phyloP scores from a whole-genome alignment of 2,113 vertebrate genomes.

The Turdus rufiventris region DNA sequence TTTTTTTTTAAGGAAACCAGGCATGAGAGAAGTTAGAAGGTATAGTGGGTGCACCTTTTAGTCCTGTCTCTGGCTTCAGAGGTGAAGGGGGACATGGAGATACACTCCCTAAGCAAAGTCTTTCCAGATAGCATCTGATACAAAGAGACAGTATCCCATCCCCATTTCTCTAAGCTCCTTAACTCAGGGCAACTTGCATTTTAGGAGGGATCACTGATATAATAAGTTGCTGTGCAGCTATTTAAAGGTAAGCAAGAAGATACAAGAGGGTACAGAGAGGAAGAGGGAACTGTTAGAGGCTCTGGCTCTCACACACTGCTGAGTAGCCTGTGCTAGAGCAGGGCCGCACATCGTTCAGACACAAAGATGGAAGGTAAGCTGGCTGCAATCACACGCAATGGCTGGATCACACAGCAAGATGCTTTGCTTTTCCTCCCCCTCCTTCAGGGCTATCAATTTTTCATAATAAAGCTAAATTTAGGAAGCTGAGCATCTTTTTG shows the following conservation, averaged over 20 bases:
- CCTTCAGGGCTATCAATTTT: slow-evolving; percentile 42
- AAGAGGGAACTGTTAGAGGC: background rate
- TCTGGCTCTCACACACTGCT: background rate
- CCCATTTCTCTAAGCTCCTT: background rate
- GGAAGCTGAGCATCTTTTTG: slow-evolving; percentile 14
- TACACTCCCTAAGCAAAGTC: background rate
- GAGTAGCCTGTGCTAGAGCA: background rate
- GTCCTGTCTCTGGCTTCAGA: background rate
- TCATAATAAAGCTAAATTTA: slow-evolving; percentile 40
- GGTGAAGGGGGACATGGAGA: background rate
- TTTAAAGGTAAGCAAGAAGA: background rate
- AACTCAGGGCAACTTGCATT: background rate
- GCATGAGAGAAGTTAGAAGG: background rate
- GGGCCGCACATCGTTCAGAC: fast-evolving
- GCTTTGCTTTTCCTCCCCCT: background rate
- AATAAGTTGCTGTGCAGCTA: background rate
- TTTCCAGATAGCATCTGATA: background rate
- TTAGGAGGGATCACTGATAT: background rate
- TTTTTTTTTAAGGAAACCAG: background rate
- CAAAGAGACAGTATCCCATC: background rate
- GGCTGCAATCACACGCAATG: background rate
- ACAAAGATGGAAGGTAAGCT: background rate
- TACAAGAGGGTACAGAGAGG: background rate
- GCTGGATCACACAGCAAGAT: background rate
- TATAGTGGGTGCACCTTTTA: background rate